Base-by-base conservation (phyloP, 2,797 vertebrate species). In the Falco biarmicus region DNA sequence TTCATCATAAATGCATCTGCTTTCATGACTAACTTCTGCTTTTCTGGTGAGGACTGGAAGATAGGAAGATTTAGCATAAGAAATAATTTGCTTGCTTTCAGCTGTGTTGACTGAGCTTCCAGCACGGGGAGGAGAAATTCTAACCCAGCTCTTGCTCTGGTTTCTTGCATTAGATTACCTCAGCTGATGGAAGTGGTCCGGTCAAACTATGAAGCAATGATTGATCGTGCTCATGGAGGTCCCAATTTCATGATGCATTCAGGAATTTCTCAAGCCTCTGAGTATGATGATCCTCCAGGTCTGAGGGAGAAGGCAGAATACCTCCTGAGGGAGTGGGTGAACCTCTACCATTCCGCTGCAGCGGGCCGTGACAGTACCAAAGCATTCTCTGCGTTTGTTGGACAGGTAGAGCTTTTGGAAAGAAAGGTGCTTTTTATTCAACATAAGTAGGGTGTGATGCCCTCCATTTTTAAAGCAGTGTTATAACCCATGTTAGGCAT, bases 211-310 rank as follows among this genome's bases (percentile, higher is more conserved):
- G 99, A 99, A 97, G 99, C 99, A 74, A 99, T 99, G 99, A 99
- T 99, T 92, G 99, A 99, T 96, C 98, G 99, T 83, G 99, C 99
- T 92, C 99, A 99, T 0, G 99, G 99, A 29, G 99, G 99, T 83
- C 99, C 99, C 53, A 99, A 99, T 98, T 99, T 99, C 97, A 99
- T 99, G 99, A 99, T 99, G 99, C 99, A 99, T 97, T 99, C 99
- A 96, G 99, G 99, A 93, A 99, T 99, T 84, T 99, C 99, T 31
- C 99, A 99, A 97, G 99, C 99, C 13, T 99, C 99, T 8, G 99
- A 99, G 94, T 99, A 99, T 3, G 99, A 99, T 79, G 99, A 99
- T 93, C 99, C 99, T 5, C 99, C 99, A 11, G 99, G 99, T 91
- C 98, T 99, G 97, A 98, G 99, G 94, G 99, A 99, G 98, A 99